Evolutionary conservation across 2,888 invertebrate species (phyloP).

Genomic region (Drosophila phalerata): DNA sequence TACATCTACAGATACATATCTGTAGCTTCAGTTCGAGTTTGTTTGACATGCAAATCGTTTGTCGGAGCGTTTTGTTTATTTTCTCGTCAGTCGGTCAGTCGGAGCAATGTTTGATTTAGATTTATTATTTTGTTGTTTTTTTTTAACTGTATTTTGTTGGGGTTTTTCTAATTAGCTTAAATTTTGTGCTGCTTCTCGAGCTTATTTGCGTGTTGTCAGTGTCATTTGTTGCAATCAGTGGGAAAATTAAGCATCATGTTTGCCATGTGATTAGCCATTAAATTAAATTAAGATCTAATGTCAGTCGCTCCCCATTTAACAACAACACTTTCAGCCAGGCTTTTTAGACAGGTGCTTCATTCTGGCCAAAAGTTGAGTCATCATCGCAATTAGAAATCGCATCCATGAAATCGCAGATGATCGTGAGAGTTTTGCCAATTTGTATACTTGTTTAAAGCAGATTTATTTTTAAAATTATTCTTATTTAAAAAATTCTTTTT

Average conservation of each 20-base stretch:
- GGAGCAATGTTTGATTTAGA: conserved; percentile 64
- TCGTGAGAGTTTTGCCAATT: conserved; percentile 70
- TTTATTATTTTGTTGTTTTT: conserved; percentile 50
- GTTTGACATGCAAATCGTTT: conserved; percentile 77
- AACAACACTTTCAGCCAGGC: conserved; percentile 5
- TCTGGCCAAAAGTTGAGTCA: conserved; percentile 59
- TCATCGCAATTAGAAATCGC: conserved; percentile 40
- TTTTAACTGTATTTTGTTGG: conserved; percentile 34
- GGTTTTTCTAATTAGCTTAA: conserved; percentile 62
- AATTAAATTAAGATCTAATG: conserved; percentile 66
- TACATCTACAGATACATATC: conserved; percentile 40
- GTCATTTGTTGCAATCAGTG: conserved; percentile 76
- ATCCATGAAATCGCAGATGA: conserved; percentile 43
- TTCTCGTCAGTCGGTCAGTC: conserved; percentile 30
- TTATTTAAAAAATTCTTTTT: background rate
- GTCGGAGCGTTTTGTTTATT: conserved; percentile 51
- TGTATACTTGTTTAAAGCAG: conserved; percentile 1
- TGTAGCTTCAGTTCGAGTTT: conserved; percentile 32
- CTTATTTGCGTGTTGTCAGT: conserved; percentile 44
- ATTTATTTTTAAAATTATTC: background rate
- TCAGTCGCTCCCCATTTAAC: conserved; percentile 51
- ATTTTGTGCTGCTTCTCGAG: conserved; percentile 40
- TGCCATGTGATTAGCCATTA: conserved; percentile 59
- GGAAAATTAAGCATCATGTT: conserved; percentile 65
- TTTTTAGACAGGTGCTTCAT: conserved; percentile 38